Evolutionary conservation across 2,888 invertebrate genomes (phyloP).

Genomic region (Drosophila fulvimacula): DNA sequence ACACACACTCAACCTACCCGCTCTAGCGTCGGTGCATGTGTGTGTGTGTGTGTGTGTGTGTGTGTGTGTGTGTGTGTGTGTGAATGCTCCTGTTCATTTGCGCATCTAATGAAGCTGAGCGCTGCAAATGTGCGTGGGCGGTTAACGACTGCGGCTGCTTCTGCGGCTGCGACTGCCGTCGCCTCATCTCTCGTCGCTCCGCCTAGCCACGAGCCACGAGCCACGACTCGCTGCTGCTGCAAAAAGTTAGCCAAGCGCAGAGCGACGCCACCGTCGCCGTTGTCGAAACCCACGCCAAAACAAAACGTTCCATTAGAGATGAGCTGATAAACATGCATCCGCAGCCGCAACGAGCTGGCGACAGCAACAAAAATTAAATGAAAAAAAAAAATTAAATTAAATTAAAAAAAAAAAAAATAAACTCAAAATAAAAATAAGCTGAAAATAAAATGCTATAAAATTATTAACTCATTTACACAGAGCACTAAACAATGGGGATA

Average conservation of each 20-base stretch:
- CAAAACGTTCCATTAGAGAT: conserved; percentile 79
- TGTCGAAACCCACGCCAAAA: conserved; percentile 35
- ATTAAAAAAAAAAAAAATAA: background rate
- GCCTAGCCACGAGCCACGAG: no score
- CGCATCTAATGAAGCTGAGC: conserved; percentile 74
- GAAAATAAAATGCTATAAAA: conserved; percentile 11
- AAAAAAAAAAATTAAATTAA: background rate
- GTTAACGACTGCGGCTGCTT: conserved; percentile 63
- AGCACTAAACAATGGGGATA: background rate
- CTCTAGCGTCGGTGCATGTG: background rate
- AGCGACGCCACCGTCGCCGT: conserved; percentile 7
- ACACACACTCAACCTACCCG: conserved; percentile 46
- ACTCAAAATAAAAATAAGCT: background rate
- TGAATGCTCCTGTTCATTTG: conserved; percentile 65
- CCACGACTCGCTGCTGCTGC: conserved; percentile 15
- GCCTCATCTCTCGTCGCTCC: background rate
- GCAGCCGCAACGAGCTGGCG: conserved; percentile 22
- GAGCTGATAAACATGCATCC: conserved; percentile 71
- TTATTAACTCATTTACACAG: conserved; percentile 12
- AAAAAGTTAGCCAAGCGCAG: conserved; percentile 60
- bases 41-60: no score
- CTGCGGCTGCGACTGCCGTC: conserved; percentile 24
- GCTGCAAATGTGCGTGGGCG: conserved; percentile 77
- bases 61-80: conserved; percentile 11
- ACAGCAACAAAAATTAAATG: conserved; percentile 6